phyloP scores from a whole-genome alignment of 2,888 invertebrate genomes.

The Acholoe squamosa region DNA sequence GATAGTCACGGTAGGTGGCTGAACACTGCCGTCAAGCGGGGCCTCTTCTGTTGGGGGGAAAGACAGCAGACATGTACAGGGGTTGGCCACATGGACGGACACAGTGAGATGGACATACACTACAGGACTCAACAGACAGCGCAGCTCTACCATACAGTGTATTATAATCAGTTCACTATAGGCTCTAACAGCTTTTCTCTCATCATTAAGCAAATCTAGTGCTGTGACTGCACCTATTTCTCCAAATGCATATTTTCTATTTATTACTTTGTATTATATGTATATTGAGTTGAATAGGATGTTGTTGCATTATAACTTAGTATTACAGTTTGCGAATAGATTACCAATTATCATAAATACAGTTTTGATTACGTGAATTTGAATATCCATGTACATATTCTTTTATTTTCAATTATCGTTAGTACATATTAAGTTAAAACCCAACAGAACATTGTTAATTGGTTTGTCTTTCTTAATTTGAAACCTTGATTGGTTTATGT shows the following conservation, averaged over 20 bases:
- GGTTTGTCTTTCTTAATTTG: neutral
- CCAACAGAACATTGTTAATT: slow-evolving; percentile 28
- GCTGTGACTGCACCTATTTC: too few species aligned
- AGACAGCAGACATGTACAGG: slow-evolving; percentile 59
- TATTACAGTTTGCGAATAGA: too few species aligned
- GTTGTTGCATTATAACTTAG: too few species aligned
- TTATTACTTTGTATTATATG: too few species aligned
- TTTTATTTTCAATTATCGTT: too few species aligned
- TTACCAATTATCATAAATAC: too few species aligned
- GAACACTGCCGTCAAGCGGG: slow-evolving; percentile 30
- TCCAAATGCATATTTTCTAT: too few species aligned
- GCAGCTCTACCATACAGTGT: neutral
- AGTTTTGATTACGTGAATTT: too few species aligned
- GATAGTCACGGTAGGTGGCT: slow-evolving; percentile 57
- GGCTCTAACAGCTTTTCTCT: too few species aligned
- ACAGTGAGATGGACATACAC: neutral
- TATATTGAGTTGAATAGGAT: too few species aligned
- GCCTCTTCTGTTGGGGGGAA: slow-evolving; percentile 60
- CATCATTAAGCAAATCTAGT: too few species aligned
- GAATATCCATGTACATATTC: neutral
- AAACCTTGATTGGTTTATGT: neutral
- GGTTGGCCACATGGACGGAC: slow-evolving; percentile 37
- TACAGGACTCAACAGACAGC: slow-evolving; percentile 1
- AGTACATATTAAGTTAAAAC: slow-evolving; percentile 13
- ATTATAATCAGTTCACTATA: too few species aligned